Evolutionary conservation across 2,113 vertebrate species (phyloP).

Genomic region (Noturus placidus): DNA sequence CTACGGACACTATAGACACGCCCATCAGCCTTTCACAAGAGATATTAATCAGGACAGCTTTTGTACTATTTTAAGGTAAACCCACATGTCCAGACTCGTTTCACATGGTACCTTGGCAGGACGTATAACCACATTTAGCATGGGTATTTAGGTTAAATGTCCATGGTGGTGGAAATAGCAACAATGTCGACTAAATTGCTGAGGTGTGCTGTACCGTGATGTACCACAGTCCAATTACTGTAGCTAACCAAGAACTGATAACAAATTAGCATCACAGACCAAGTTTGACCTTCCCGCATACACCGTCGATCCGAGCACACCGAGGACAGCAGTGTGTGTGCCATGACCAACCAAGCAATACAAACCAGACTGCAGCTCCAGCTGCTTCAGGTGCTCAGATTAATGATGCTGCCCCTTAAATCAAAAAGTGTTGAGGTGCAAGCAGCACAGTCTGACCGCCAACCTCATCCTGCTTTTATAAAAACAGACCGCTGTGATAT

Average conservation of each 20-base stretch:
- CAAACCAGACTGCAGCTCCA: conserved; percentile 32
- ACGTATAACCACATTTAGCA: neutral
- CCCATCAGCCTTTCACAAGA: too few species aligned
- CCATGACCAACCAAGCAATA: conserved; percentile 20
- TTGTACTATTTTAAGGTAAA: conserved; percentile 5
- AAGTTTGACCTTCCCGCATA: conserved; percentile 6
- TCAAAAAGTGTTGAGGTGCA: conserved; percentile 36
- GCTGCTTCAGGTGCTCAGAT: conserved; percentile 49
- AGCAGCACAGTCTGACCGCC: neutral
- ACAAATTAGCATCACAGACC: neutral
- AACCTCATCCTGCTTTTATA: conserved; percentile 31
- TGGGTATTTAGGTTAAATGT: neutral
- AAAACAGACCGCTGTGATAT: conserved; percentile 39
- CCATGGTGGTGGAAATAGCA: neutral
- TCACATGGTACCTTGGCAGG: neutral
- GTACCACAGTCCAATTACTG: neutral
- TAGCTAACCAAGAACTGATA: neutral
- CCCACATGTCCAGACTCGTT: neutral
- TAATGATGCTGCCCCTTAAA: conserved; percentile 49
- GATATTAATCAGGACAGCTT: neutral
- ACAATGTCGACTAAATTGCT: neutral
- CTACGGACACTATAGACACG: too few species aligned
- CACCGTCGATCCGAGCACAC: neutral
- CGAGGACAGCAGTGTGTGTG: conserved; percentile 12
- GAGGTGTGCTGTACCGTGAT: neutral